These are phyloP conservation scores for Echinometra lucunter DNA, from an alignment of 53 echinoderm and acorn worm genomes.

Conservation along the genomic window DNA sequence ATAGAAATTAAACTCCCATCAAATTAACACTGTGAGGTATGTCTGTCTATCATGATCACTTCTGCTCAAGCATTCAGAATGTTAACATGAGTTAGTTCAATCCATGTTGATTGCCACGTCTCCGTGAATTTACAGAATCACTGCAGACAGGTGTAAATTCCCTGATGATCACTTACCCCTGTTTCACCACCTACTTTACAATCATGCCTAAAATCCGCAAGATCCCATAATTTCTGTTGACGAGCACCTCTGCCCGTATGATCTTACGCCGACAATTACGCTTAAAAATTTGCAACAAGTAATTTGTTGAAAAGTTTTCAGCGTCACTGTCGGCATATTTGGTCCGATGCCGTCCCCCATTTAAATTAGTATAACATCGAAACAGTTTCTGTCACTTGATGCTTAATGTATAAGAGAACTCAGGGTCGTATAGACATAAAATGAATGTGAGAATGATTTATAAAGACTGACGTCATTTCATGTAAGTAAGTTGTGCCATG, in stretches of 20 bases:
- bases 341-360: background rate
- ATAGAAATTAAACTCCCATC: conserved; percentile 16
- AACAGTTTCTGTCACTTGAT: too few relatives aligned
- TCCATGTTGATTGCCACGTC: background rate
- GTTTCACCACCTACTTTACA: background rate
- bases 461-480: background rate
- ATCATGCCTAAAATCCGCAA: background rate
- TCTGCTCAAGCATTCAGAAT: background rate
- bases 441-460: background rate
- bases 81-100: conserved; percentile 12
- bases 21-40: background rate
- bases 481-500: background rate
- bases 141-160: background rate
- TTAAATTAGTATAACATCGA: too few relatives aligned
- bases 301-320: too few relatives aligned
- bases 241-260: background rate
- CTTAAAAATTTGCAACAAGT: too few relatives aligned
- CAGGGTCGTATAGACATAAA: background rate
- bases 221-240: background rate
- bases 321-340: background rate
- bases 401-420: too few relatives aligned
- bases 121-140: conserved; percentile 2
- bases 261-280: too few relatives aligned
- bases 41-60: background rate
- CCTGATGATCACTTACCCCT: background rate